These are phyloP conservation scores for Fragum sueziense DNA, from an alignment of 2,888 invertebrate species.

Conservation along the genomic window DNA sequence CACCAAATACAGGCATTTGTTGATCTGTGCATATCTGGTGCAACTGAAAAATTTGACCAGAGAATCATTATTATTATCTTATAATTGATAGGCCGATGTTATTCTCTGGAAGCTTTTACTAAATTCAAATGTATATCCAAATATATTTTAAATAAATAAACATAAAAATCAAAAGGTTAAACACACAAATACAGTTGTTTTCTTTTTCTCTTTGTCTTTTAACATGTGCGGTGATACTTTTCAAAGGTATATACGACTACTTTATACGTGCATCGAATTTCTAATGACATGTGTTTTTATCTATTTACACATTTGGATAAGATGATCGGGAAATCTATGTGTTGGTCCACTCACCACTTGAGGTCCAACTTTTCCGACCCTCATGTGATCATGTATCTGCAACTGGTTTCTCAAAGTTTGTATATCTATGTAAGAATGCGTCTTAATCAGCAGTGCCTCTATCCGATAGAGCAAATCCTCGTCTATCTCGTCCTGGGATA, in stretches of 20 bases:
- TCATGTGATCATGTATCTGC: slow-evolving; percentile 63
- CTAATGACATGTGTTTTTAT: not conserved
- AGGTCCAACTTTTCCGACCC: slow-evolving; percentile 2
- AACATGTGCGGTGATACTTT: too few relatives aligned
- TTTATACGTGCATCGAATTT: not conserved
- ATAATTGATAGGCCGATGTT: too few relatives aligned
- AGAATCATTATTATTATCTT: too few relatives aligned
- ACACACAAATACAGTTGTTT: too few relatives aligned
- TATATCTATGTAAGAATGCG: slow-evolving; percentile 72
- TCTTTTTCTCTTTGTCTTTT: too few relatives aligned
- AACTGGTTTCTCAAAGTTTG: slow-evolving; percentile 66
- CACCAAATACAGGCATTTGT: slow-evolving; percentile 78
- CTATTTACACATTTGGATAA: too few relatives aligned
- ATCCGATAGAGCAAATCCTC: slow-evolving; percentile 75
- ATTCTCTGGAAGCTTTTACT: too few relatives aligned
- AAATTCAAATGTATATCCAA: too few relatives aligned
- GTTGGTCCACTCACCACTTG: slow-evolving; percentile 5
- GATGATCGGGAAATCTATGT: too few relatives aligned
- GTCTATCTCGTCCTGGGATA: slow-evolving; percentile 75
- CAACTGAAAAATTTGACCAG: slow-evolving; percentile 68
- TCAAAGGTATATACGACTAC: too few relatives aligned
- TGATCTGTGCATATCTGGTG: slow-evolving; percentile 65
- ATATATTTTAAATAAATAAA: too few relatives aligned
- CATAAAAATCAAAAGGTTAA: too few relatives aligned
- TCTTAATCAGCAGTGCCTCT: slow-evolving; percentile 72